These are phyloP conservation scores for Saguinus imperator DNA, from an alignment of 2,113 vertebrate species.

Conservation along the genomic window DNA sequence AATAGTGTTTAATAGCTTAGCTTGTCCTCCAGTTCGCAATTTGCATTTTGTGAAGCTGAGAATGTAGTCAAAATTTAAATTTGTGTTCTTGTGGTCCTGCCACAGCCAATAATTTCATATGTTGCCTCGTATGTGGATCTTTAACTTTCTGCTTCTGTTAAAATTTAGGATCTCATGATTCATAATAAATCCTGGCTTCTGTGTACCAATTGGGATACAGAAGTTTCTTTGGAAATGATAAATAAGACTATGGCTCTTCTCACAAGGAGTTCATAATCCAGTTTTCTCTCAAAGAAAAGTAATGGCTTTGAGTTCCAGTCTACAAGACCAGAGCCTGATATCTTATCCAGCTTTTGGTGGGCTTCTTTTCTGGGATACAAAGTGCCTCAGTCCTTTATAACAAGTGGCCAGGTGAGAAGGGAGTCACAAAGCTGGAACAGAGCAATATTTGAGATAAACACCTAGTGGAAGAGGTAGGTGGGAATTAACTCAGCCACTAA, in stretches of 20 bases:
- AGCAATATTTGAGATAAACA: neutral
- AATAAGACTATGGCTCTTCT: neutral
- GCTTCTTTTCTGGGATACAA: neutral
- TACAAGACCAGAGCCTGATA: neutral
- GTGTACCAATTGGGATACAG: neutral
- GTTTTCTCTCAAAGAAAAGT: neutral
- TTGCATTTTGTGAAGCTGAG: neutral
- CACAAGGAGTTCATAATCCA: neutral
- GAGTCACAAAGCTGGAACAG: neutral
- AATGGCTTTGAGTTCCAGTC: neutral
- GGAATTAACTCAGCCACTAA: neutral
- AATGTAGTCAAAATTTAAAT: neutral
- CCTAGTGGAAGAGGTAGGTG: neutral
- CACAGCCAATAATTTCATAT: neutral
- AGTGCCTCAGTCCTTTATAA: neutral
- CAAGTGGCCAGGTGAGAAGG: neutral
- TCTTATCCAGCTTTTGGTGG: neutral
- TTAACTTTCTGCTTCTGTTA: neutral
- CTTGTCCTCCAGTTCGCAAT: neutral
- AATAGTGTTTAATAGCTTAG: neutral
- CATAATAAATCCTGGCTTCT: neutral
- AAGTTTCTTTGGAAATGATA: neutral
- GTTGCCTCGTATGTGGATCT: neutral
- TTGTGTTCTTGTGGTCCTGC: neutral
- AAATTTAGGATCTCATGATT: neutral